Evolutionary conservation across 2,888 invertebrate species (phyloP).

Genomic region (Lingula anatina): DNA sequence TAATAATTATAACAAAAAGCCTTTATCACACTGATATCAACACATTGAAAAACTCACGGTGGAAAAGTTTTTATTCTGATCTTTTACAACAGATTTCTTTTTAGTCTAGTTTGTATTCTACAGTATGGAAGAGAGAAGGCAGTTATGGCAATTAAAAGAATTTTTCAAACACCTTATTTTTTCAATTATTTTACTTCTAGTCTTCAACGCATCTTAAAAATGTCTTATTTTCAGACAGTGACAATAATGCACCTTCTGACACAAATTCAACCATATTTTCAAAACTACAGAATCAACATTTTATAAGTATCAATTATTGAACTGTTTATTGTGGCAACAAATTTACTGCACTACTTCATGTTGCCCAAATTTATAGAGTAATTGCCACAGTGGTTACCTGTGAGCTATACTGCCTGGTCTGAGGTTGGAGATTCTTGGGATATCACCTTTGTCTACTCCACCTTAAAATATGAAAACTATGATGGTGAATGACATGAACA

Average conservation of each 20-base stretch:
- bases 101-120: not conserved
- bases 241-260: too few relatives aligned
- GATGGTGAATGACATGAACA: too few relatives aligned
- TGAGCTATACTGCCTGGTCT: slow-evolving; percentile 67
- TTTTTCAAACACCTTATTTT: too few relatives aligned
- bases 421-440: slow-evolving; percentile 66
- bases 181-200: too few relatives aligned
- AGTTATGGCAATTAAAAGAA: too few relatives aligned
- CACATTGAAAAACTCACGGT: not conserved
- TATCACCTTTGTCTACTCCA: slow-evolving; percentile 65
- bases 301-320: too few relatives aligned
- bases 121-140: too few relatives aligned
- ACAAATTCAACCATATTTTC: too few relatives aligned
- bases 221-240: too few relatives aligned
- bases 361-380: not conserved
- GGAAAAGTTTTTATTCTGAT: not conserved
- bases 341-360: slow-evolving; percentile 3
- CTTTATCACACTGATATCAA: not conserved
- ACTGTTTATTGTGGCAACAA: too few relatives aligned
- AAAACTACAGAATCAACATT: not conserved
- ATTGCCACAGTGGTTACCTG: slow-evolving; percentile 38
- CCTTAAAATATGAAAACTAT: slow-evolving; percentile 57
- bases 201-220: too few relatives aligned
- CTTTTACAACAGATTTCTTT: not conserved
- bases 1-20: not conserved